Evolutionary conservation across 1,140 invertebrate genomes (phyloP).

Genomic region (Cylas formicarius): DNA sequence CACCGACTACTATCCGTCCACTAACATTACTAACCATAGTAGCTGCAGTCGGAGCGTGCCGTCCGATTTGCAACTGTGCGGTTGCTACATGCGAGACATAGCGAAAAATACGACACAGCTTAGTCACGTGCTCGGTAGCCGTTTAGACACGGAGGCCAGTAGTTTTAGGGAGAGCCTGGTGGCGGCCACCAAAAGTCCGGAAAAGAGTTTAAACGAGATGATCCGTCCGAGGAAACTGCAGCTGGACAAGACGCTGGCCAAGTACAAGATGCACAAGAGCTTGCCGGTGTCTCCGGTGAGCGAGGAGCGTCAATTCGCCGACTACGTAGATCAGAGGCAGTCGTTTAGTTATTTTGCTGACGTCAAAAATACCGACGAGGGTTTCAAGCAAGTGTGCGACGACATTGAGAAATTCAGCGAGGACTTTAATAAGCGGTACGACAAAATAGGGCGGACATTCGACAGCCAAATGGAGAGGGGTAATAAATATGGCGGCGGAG

Average conservation of each 20-base stretch:
- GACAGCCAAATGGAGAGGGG: constrained; percentile 13
- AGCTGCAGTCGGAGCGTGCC: constrained; percentile 28
- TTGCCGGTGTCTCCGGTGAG: constrained; percentile 60
- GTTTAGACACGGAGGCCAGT: constrained; percentile 13
- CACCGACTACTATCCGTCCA: constrained; percentile 9
- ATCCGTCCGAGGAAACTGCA: constrained; percentile 36
- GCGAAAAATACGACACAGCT: constrained; percentile 32
- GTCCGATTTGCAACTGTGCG: constrained; percentile 37
- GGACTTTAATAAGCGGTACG: constrained; percentile 36
- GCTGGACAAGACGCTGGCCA: constrained; percentile 35
- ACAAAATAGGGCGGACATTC: constrained; percentile 31
- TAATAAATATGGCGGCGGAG: background rate
- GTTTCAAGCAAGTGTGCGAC: constrained; percentile 40
- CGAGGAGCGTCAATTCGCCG: constrained; percentile 57
- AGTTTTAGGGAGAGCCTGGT: constrained; percentile 13
- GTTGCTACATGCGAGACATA: constrained; percentile 39
- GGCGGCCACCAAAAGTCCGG: constrained; percentile 30
- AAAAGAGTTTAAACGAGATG: constrained; percentile 27
- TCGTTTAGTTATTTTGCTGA: constrained; percentile 50
- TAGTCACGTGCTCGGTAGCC: constrained; percentile 24
- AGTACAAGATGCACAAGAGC: constrained; percentile 59
- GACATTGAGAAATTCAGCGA: constrained; percentile 43
- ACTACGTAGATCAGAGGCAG: constrained; percentile 38
- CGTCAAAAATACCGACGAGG: constrained; percentile 48
- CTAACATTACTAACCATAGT: constrained; percentile 12